Conservation (phyloP, 2,888 invertebrate genomes). For the Scaptomyza parva region DNA sequence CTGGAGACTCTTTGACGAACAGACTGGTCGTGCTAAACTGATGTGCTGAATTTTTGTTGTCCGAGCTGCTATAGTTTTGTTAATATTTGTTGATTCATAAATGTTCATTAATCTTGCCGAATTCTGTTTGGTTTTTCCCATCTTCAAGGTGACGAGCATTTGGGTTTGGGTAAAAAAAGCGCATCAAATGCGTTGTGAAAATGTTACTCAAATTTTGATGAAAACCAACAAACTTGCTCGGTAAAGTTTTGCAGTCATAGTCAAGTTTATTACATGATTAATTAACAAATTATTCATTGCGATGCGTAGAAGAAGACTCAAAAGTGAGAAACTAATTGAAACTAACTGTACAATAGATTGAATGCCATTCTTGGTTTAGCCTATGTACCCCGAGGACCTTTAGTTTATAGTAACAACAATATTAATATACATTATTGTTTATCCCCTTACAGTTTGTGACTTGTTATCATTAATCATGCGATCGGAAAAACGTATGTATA, state of each 20-base stretch:
- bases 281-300: conserved; percentile 81
- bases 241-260: conserved; percentile 44
- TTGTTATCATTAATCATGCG: conserved; percentile 60
- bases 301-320: conserved; percentile 15
- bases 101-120: conserved; percentile 80
- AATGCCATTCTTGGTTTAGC: not conserved
- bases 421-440: not conserved
- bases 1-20: conserved; percentile 44
- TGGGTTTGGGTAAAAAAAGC: conserved; percentile 46
- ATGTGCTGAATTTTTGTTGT: conserved; percentile 53
- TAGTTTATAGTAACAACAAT: not conserved
- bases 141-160: conserved; percentile 7
- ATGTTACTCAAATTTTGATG: conserved; percentile 50
- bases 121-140: conserved; percentile 52
- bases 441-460: conserved; percentile 35
- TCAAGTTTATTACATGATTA: conserved; percentile 69
- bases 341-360: not conserved
- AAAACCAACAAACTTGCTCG: conserved; percentile 49
- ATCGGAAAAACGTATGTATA: conserved; percentile 32
- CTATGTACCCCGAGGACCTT: not conserved
- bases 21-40: conserved; percentile 27
- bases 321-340: conserved; percentile 67
- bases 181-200: conserved; percentile 60
- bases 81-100: conserved; percentile 60
- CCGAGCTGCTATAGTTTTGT: conserved; percentile 47